Percentiles rank a stretch among this genome's conserved stretches.
Evolutionary conservation across 2,888 invertebrate species (phyloP).

Genomic region (Steinernema hermaphroditum): DNA sequence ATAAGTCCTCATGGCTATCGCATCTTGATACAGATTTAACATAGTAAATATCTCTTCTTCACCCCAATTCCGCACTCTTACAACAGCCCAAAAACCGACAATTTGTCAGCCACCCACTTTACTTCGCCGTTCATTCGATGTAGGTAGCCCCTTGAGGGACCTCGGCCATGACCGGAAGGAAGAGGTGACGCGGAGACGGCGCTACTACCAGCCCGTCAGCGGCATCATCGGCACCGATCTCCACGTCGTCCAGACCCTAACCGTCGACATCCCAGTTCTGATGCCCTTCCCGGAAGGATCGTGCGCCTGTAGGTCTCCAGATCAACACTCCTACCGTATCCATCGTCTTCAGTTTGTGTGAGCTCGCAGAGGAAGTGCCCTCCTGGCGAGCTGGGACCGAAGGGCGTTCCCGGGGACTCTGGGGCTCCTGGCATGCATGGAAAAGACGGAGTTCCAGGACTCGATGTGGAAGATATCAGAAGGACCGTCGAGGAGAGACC

Average conservation of each 20-base stretch:
- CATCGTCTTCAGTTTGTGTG: constrained; percentile 8
- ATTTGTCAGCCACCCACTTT: too few species aligned
- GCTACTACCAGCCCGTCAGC: constrained; percentile 16
- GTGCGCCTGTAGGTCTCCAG: neutral
- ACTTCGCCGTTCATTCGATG: too few species aligned
- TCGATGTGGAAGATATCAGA: neutral
- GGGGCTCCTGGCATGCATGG: neutral
- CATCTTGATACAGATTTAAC: too few species aligned
- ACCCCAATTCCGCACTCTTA: too few species aligned
- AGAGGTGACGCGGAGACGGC: constrained; percentile 3
- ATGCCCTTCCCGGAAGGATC: neutral
- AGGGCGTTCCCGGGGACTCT: neutral
- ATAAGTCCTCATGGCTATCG: too few species aligned
- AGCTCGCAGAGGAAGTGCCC: neutral
- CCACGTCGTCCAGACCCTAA: neutral
- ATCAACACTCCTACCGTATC: too few species aligned
- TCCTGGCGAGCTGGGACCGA: neutral
- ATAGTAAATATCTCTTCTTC: too few species aligned
- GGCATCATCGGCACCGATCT: neutral
- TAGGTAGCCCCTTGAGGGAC: neutral
- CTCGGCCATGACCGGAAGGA: neutral
- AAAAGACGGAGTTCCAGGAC: neutral
- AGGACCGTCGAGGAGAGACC: neutral
- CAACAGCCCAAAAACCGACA: too few species aligned
- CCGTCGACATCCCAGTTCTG: neutral